Evolutionary conservation across 2,888 invertebrate species (phyloP).

Genomic region (Sesamia inferens): DNA sequence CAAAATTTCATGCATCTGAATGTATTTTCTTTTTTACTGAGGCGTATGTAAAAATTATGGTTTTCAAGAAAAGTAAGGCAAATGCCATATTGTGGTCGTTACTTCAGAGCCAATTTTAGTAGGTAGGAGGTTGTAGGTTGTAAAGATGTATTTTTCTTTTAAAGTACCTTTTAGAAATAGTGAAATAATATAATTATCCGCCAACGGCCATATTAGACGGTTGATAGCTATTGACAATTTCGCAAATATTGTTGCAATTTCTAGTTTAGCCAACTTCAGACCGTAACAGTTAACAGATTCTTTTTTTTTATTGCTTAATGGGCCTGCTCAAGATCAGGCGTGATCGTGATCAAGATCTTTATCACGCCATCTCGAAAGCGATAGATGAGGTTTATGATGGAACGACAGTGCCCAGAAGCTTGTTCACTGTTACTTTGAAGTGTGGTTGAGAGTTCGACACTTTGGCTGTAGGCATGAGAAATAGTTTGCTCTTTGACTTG

Average conservation of each 20-base stretch:
- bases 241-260: conserved; percentile 1
- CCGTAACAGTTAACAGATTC: not conserved
- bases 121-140: too few relatives aligned
- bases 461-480: not conserved
- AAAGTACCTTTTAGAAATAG: too few relatives aligned
- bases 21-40: not conserved
- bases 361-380: not conserved
- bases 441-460: not conserved
- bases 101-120: too few relatives aligned
- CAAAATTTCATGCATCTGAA: not conserved
- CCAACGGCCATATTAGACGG: not conserved
- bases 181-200: too few relatives aligned
- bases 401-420: not conserved
- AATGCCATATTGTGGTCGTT: not conserved
- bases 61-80: not conserved
- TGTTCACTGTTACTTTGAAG: not conserved
- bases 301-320: not conserved
- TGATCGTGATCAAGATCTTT: too few relatives aligned
- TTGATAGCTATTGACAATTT: not conserved
- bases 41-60: not conserved
- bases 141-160: too few relatives aligned
- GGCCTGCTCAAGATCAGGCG: not conserved
- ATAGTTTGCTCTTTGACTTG: not conserved
- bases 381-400: not conserved
- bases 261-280: not conserved